Conservation (phyloP, 2,113 vertebrate genomes). For the Callorhinus ursinus region DNA sequence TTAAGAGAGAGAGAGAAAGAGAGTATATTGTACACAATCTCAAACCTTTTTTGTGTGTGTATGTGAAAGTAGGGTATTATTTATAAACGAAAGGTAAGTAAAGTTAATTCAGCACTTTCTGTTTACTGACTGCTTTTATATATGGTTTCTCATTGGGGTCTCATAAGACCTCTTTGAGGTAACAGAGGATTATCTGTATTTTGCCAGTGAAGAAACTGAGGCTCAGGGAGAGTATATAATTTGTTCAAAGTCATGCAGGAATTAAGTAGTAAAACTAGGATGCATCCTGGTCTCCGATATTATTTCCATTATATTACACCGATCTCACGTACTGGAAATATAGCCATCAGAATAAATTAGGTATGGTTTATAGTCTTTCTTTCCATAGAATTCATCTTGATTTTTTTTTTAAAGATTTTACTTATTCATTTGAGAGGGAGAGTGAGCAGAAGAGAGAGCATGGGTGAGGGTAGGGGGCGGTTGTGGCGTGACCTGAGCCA, state of each 20-base stretch:
- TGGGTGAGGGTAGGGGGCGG: not conserved
- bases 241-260: not conserved
- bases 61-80: not conserved
- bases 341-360: not conserved
- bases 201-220: slow-evolving; percentile 9
- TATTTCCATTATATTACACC: not conserved
- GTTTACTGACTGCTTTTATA: not conserved
- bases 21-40: not conserved
- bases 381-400: slow-evolving; percentile 22
- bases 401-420: not conserved
- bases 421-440: not conserved
- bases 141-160: not conserved
- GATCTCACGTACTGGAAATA: not conserved
- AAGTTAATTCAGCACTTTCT: not conserved
- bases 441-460: not conserved
- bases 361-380: not conserved
- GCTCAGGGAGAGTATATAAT: not conserved
- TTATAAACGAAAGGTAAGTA: slow-evolving; percentile 7
- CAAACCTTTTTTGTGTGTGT: not conserved
- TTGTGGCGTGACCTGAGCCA: not conserved
- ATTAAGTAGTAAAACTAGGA: not conserved
- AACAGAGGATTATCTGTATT: not conserved
- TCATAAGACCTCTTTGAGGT: not conserved
- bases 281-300: not conserved
- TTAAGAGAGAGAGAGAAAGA: not conserved